These are phyloP conservation scores for Clivina fossor DNA, from an alignment of 2,888 invertebrate species.

Conservation along the genomic window DNA sequence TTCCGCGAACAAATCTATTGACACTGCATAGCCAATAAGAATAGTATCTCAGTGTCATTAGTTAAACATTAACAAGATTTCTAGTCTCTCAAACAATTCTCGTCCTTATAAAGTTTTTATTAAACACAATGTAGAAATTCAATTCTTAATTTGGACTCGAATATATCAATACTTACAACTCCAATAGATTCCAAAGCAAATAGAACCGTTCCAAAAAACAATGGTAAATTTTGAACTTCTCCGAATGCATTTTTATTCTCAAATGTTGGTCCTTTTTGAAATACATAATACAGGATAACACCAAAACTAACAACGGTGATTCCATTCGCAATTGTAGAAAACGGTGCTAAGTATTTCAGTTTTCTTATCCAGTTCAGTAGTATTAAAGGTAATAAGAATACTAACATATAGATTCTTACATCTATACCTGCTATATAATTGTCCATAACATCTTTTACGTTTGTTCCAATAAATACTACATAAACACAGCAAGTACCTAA, in stretches of 20 bases:
- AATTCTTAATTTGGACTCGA: too few species aligned
- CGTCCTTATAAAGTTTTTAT: too few species aligned
- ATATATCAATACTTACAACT: slow-evolving; percentile 71
- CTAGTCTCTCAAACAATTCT: too few species aligned
- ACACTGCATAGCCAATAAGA: too few species aligned
- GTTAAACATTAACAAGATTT: too few species aligned
- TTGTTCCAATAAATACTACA: slow-evolving; percentile 88
- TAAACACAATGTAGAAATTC: too few species aligned
- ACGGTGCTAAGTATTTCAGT: slow-evolving; percentile 78
- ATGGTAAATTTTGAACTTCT: slow-evolving; percentile 62
- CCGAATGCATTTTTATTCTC: slow-evolving; percentile 57
- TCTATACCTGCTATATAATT: slow-evolving; percentile 57
- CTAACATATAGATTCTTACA: slow-evolving; percentile 69
- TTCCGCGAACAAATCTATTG: too few species aligned
- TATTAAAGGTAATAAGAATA: slow-evolving; percentile 70
- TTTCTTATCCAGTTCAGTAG: slow-evolving; percentile 72
- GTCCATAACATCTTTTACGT: slow-evolving; percentile 68
- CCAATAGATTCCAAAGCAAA: slow-evolving; percentile 86
- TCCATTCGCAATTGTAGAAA: slow-evolving; percentile 80
- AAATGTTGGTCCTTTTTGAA: slow-evolving; percentile 63
- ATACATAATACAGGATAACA: slow-evolving; percentile 72
- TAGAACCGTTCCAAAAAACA: slow-evolving; percentile 87
- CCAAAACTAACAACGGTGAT: slow-evolving; percentile 76
- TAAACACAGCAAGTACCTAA: slow-evolving; percentile 96
- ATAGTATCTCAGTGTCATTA: too few species aligned